phyloP scores from a whole-genome alignment of 2,113 vertebrate species.

The Thunnus maccoyii region DNA sequence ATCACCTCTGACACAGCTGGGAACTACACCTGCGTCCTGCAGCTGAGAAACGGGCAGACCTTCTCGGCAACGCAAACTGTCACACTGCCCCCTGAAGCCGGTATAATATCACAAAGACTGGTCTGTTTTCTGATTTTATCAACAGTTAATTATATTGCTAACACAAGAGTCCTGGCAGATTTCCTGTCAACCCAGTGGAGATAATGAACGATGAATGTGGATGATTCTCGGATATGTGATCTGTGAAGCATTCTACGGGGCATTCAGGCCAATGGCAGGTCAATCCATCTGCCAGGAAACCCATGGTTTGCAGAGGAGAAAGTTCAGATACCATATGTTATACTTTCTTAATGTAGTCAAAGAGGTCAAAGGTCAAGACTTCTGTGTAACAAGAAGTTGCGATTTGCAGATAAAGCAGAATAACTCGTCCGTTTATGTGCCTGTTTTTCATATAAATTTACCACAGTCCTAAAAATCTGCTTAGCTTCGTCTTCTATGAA shows the following conservation, averaged over 20 bases:
- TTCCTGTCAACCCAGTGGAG: slow-evolving; percentile 36
- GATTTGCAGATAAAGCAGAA: slow-evolving; percentile 19
- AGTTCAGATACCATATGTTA: slow-evolving; percentile 51
- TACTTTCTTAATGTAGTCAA: slow-evolving; percentile 35
- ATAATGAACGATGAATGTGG: slow-evolving; percentile 64
- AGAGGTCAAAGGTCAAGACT: slow-evolving; percentile 46
- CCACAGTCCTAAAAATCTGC: slow-evolving; percentile 15
- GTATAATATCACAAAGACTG: slow-evolving; percentile 7
- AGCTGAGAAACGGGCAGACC: slow-evolving; percentile 70
- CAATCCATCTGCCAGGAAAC: slow-evolving; percentile 51
- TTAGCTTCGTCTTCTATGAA: slow-evolving; percentile 24
- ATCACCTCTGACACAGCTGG: slow-evolving; percentile 73
- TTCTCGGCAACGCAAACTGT: slow-evolving; percentile 59
- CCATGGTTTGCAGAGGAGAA: slow-evolving; percentile 25
- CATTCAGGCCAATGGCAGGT: slow-evolving; percentile 41
- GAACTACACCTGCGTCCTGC: slow-evolving; percentile 82
- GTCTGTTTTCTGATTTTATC: slow-evolving; percentile 33
- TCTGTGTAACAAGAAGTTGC: neutral
- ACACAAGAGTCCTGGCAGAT: slow-evolving; percentile 16
- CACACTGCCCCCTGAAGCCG: slow-evolving; percentile 49
- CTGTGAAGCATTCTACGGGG: slow-evolving; percentile 35
- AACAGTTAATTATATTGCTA: slow-evolving; percentile 3
- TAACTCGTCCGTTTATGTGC: slow-evolving; percentile 15
- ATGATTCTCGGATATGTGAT: slow-evolving; percentile 53
- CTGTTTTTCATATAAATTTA: neutral